Evolutionary conservation across 2,113 vertebrate genomes (phyloP).

Genomic region (Antechinus stuartii): DNA sequence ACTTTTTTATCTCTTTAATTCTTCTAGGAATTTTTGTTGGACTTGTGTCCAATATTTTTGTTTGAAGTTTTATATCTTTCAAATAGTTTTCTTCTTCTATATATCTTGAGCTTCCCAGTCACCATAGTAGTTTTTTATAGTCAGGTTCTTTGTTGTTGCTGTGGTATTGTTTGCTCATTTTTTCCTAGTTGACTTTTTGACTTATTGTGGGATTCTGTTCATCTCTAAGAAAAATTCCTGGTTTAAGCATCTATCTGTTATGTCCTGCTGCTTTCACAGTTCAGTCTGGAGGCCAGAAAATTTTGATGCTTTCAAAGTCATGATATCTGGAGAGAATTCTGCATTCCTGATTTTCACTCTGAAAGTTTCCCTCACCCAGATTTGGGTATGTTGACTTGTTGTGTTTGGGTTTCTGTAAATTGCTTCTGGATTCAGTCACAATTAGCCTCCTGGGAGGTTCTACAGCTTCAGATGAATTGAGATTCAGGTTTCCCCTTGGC

Average conservation of each 20-base stretch:
- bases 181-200: background rate
- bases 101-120: background rate
- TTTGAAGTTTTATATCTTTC: background rate
- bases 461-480: background rate
- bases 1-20: background rate
- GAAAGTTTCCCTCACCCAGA: background rate
- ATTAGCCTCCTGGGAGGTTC: background rate
- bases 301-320: background rate
- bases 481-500: background rate
- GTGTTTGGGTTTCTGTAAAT: too few relatives aligned
- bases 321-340: background rate
- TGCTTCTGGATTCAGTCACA: background rate
- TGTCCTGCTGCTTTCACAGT: background rate
- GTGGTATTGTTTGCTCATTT: background rate
- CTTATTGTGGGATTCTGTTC: background rate
- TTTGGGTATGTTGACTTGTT: too few relatives aligned
- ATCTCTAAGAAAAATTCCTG: background rate
- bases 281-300: background rate
- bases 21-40: background rate
- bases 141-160: background rate
- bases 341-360: background rate
- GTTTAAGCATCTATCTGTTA: background rate
- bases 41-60: background rate
- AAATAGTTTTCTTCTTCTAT: background rate
- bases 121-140: background rate